phyloP scores from a whole-genome alignment of 2,888 invertebrate genomes.

The Morpho achilles region DNA sequence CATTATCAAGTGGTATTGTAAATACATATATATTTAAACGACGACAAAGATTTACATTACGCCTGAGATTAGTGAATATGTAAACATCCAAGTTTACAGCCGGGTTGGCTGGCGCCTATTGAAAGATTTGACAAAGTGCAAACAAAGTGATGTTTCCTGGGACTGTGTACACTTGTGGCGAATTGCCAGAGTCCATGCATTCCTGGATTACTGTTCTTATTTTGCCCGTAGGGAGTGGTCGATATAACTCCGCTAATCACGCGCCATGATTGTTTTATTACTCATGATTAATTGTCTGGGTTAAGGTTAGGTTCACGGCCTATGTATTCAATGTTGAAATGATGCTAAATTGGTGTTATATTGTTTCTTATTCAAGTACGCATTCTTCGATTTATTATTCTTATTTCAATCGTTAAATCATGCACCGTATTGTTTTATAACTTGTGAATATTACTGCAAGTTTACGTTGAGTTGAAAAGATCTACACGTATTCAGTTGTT shows the following conservation, averaged over 20 bases:
- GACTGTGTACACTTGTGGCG: slow-evolving; percentile 41
- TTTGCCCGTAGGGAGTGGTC: slow-evolving; percentile 40
- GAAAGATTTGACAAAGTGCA: slow-evolving; percentile 50
- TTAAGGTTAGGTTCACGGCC: slow-evolving; percentile 24
- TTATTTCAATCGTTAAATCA: too few relatives aligned
- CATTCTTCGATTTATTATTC: too few relatives aligned
- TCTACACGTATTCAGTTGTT: too few relatives aligned
- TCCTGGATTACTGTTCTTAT: slow-evolving; percentile 46
- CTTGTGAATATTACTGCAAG: too few relatives aligned
- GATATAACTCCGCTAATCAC: slow-evolving; percentile 42
- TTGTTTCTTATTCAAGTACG: not conserved
- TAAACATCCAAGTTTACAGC: slow-evolving; percentile 5
- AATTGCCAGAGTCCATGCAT: slow-evolving; percentile 52
- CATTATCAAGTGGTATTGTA: not conserved
- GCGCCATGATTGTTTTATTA: slow-evolving; percentile 9
- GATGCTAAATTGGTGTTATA: not conserved
- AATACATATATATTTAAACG: not conserved
- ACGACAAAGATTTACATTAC: not conserved
- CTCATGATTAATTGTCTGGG: slow-evolving; percentile 19
- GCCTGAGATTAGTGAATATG: not conserved
- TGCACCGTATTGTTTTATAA: too few relatives aligned
- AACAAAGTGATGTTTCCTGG: slow-evolving; percentile 49
- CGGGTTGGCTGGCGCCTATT: slow-evolving; percentile 21
- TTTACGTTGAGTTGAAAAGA: too few relatives aligned
- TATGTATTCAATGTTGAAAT: not conserved